These are phyloP conservation scores for Pteronotus mesoamericanus DNA, from an alignment of 2,797 vertebrate species.

Conservation along the genomic window DNA sequence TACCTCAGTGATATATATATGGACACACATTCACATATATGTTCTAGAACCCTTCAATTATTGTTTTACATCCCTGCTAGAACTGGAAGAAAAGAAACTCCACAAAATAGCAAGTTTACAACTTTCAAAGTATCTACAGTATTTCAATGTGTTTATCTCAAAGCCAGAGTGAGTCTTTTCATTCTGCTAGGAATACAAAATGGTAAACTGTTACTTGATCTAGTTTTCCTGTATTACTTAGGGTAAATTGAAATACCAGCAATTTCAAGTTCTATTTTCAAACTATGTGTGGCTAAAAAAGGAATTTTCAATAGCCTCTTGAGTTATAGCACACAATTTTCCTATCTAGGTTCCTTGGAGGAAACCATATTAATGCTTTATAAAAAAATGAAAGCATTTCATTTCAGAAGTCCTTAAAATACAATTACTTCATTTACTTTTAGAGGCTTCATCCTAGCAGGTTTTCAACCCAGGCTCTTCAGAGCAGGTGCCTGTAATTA, in stretches of 20 bases:
- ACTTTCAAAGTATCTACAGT: background rate
- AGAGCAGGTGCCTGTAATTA: constrained; percentile 51
- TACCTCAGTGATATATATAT: background rate
- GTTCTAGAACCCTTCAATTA: background rate
- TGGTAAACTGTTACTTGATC: background rate
- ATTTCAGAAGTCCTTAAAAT: constrained; percentile 44
- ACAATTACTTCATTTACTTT: constrained; percentile 50
- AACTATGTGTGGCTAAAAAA: background rate
- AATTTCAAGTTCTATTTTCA: background rate
- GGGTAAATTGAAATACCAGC: constrained; percentile 11
- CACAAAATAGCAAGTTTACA: background rate
- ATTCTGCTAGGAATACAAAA: constrained; percentile 18
- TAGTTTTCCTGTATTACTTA: background rate
- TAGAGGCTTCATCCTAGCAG: background rate
- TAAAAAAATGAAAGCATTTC: constrained; percentile 38
- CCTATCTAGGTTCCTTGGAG: background rate
- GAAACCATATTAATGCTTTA: constrained; percentile 20
- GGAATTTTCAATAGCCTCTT: background rate
- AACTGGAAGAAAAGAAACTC: background rate
- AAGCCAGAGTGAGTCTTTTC: background rate
- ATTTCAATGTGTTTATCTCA: constrained; percentile 5
- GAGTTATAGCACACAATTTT: background rate
- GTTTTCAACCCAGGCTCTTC: background rate
- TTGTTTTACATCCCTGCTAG: background rate
- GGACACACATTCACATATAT: background rate